Base-by-base conservation (phyloP, 2,113 vertebrate species). In the Ellobius talpinus region DNA sequence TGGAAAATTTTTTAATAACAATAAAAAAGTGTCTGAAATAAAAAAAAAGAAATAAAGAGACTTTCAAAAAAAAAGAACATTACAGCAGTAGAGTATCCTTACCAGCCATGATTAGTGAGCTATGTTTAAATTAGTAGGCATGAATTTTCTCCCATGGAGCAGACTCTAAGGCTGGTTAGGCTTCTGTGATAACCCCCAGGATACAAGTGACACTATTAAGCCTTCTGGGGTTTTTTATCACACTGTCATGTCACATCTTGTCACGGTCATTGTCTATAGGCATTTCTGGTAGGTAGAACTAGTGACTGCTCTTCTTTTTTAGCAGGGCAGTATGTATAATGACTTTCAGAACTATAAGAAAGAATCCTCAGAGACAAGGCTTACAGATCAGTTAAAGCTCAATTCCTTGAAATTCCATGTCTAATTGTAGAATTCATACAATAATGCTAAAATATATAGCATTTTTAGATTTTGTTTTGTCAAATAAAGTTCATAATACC, bases 211-310 rank as follows among this genome's bases (percentile, higher is more conserved):
- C 52, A 36, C 14, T 79, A 10, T 79, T 52, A 36, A 36, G 31
- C 77, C 31, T 52, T 79, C 8, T 3, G 21, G 47, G 17, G 21
- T 55, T 55, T 79, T 2, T 52, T 52, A 47, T 52, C 4, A 50
- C 50, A 50, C 47, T 50, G 45, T 5, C 4, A 4, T 55, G 55
- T 17, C 0, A 0, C 4, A 17, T 55, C 55, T 5, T 17, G 31
- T 31, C 29, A 33, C 2, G 2, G 45, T 50, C 29, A 52, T 33
- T 50, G 14, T 33, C 17, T 17, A 78, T 21, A 52, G 3, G 47
- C 47, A 79, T 52, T 36, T 8, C 29, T 78, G 19, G 3, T 9
- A 78, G 45, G 3, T 13, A 66, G 29, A 31, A 33, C 29, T 52
- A 19, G 29, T 78, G 29, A 79, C 5, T 52, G 77, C 33, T 36